A percentile compares a stretch with the other conserved stretches of the same genome.
Evolutionary conservation across 1,140 invertebrate genomes (phyloP).

Genomic region (Hycleus cichorii): DNA sequence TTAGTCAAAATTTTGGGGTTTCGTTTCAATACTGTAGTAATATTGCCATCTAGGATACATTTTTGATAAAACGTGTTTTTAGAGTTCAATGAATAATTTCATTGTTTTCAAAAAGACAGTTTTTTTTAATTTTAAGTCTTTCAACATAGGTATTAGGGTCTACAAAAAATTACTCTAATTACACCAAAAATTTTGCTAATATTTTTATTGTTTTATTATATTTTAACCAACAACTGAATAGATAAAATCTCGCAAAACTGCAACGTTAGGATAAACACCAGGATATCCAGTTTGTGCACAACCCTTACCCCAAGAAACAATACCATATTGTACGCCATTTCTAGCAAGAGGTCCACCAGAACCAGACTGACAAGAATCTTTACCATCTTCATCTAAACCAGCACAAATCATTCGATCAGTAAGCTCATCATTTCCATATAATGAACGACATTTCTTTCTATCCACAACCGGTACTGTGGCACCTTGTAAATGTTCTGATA

Average conservation of each 20-base stretch:
- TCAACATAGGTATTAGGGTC: too few species aligned
- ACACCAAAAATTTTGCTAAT: too few species aligned
- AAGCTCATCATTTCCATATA: not conserved
- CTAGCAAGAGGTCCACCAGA: slow-evolving; percentile 47
- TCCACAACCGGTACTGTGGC: slow-evolving; percentile 31
- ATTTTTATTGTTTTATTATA: too few species aligned
- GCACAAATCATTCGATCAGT: slow-evolving; percentile 38
- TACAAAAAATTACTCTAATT: too few species aligned
- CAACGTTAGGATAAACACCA: slow-evolving; percentile 62
- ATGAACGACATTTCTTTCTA: slow-evolving; percentile 16
- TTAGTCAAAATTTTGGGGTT: too few species aligned
- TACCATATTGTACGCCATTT: slow-evolving; percentile 40
- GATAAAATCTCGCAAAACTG: not conserved
- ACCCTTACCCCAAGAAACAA: slow-evolving; percentile 66
- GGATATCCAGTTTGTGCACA: slow-evolving; percentile 63
- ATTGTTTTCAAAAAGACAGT: too few species aligned
- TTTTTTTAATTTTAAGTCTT: too few species aligned
- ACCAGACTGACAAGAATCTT: slow-evolving; percentile 33
- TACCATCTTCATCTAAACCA: slow-evolving; percentile 30
- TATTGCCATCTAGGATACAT: too few species aligned
- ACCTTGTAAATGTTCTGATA: not conserved
- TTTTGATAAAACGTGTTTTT: too few species aligned
- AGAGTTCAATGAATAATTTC: too few species aligned
- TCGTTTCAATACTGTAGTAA: too few species aligned
- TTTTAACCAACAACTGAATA: too few species aligned